These are phyloP conservation scores for Clostera curtula DNA, from an alignment of 2,888 invertebrate species.

Conservation along the genomic window DNA sequence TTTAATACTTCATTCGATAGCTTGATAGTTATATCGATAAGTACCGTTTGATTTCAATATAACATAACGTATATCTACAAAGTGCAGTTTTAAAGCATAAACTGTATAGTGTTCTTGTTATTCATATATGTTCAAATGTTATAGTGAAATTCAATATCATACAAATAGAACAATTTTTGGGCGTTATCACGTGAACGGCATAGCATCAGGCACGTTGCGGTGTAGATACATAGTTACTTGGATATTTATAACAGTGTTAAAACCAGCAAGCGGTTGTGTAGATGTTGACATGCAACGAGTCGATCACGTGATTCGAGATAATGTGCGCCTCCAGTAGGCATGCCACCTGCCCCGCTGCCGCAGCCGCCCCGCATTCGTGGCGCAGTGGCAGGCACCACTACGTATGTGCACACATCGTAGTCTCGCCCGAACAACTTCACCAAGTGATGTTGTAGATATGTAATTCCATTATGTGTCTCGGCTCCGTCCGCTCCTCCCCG, in stretches of 20 bases:
- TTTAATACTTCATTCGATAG: too few relatives aligned
- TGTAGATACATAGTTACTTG: constrained; percentile 10
- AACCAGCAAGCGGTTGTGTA: constrained; percentile 19
- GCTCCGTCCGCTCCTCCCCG: constrained; percentile 57
- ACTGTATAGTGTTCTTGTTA: too few relatives aligned
- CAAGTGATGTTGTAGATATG: constrained; percentile 64
- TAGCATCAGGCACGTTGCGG: neutral
- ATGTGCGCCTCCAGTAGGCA: constrained; percentile 36
- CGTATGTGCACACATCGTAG: constrained; percentile 42
- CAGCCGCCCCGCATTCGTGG: constrained; percentile 28
- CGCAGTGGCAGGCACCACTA: constrained; percentile 29
- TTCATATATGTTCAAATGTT: too few relatives aligned
- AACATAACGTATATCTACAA: too few relatives aligned
- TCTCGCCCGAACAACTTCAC: constrained; percentile 54
- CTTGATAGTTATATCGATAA: too few relatives aligned
- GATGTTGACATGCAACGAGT: constrained; percentile 30
- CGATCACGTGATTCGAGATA: constrained; percentile 48
- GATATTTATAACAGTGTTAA: constrained; percentile 15
- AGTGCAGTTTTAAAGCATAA: too few relatives aligned
- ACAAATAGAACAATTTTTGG: too few relatives aligned
- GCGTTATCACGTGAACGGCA: neutral
- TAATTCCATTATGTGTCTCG: constrained; percentile 70
- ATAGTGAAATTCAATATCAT: too few relatives aligned
- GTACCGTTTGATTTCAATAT: too few relatives aligned
- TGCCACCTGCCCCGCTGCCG: constrained; percentile 48